Evolutionary conservation across 2,113 vertebrate species (phyloP).

Genomic region (Dendropsophus ebraccatus): DNA sequence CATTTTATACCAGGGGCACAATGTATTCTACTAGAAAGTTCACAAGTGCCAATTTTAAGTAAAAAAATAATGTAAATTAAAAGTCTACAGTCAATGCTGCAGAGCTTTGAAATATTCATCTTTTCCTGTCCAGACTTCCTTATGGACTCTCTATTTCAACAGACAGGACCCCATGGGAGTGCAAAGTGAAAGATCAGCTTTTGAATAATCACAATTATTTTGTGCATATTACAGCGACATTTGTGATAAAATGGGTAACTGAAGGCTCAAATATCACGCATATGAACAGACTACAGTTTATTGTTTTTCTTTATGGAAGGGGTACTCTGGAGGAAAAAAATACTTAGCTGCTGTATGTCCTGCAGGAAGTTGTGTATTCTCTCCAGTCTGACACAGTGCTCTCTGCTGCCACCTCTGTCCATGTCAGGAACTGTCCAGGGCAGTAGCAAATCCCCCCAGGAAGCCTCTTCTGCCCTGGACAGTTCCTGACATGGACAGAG

Average conservation of each 20-base stretch:
- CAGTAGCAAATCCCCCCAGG: no score
- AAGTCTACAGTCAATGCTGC: neutral
- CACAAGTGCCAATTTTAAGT: neutral
- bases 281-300: neutral
- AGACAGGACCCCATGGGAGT: conserved; percentile 7
- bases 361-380: no score
- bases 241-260: neutral
- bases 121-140: conserved; percentile 57
- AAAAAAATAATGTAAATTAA: neutral
- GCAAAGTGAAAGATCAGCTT: neutral
- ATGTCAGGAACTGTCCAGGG: no score
- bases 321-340: no score
- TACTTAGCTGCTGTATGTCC: no score
- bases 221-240: conserved; percentile 24
- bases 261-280: neutral
- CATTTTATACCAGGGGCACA: neutral
- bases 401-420: no score
- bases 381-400: no score
- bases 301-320: neutral
- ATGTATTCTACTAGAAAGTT: neutral
- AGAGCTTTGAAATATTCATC: conserved; percentile 38
- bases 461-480: no score
- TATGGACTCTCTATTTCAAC: conserved; percentile 40
- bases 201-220: conserved; percentile 14
- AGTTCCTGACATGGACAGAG: no score